phyloP scores from a whole-genome alignment of 2,888 invertebrate species.

The Dryocosmus kuriphilus region DNA sequence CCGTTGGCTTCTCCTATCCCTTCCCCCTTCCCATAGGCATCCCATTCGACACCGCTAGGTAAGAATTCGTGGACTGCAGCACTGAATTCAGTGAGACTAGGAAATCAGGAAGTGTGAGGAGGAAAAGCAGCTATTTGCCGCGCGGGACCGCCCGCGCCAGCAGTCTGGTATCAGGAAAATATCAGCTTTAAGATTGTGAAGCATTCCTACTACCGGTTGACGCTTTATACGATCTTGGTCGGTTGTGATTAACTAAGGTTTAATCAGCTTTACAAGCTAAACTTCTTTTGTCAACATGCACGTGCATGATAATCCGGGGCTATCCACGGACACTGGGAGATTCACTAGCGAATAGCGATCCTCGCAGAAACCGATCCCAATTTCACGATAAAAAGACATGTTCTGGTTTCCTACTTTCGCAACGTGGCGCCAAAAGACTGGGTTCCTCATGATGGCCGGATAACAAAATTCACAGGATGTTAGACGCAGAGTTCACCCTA shows the following conservation, averaged over 20 bases:
- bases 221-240: conserved; percentile 65
- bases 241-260: conserved; percentile 76
- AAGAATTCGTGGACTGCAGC: conserved; percentile 74
- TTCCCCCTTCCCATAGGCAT: neutral
- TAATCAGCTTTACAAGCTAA: conserved; percentile 77
- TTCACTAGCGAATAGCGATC: conserved; percentile 14
- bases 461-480: conserved; percentile 69
- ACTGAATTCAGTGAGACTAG: conserved; percentile 72
- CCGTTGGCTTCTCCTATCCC: too few species aligned
- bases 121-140: conserved; percentile 63
- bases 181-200: conserved; percentile 45
- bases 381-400: neutral
- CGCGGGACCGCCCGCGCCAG: conserved; percentile 73
- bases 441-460: conserved; percentile 59
- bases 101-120: conserved; percentile 55
- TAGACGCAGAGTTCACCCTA: conserved; percentile 62
- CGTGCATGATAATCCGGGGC: conserved; percentile 75
- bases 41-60: conserved; percentile 25
- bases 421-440: neutral
- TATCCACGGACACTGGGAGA: conserved; percentile 57
- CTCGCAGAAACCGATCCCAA: neutral
- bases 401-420: neutral
- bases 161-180: conserved; percentile 60
- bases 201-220: conserved; percentile 16
- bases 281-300: conserved; percentile 76